Percentiles rank a stretch among this genome's conserved stretches.
Conservation (phyloP, 2,888 invertebrate species). For the Ecdyonurus torrentis region DNA sequence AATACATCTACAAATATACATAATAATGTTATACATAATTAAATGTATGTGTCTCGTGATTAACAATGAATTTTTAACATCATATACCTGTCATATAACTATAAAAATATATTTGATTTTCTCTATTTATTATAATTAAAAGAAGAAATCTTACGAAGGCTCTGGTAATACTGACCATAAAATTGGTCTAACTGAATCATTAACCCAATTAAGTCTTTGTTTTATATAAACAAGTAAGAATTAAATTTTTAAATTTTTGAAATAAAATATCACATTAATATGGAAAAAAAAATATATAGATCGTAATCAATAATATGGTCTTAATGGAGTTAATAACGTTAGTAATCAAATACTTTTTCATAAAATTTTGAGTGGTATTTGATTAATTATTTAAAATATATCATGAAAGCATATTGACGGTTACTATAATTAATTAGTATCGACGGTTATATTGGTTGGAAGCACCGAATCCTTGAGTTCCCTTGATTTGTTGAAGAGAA, state of each 20-base stretch:
- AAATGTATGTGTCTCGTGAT: no score
- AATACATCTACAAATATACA: no score
- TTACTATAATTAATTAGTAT: neutral
- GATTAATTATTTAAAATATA: neutral
- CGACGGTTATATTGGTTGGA: neutral
- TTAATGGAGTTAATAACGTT: neutral
- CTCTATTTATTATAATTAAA: no score
- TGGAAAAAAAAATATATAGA: no score
- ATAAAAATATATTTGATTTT: no score
- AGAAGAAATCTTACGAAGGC: neutral
- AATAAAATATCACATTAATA: neutral
- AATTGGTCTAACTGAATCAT: neutral
- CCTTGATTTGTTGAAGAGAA: conserved; percentile 26
- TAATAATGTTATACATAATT: no score
- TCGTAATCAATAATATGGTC: no score
- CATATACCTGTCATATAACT: no score
- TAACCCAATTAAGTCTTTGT: neutral
- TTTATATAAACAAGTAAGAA: neutral
- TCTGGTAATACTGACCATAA: neutral
- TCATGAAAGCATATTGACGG: neutral
- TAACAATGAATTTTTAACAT: no score
- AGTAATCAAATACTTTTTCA: no score
- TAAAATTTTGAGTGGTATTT: no score
- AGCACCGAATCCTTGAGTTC: conserved; percentile 20
- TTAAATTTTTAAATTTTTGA: neutral